Conservation (phyloP, 2,888 invertebrate species). For the Zhuqinia jingwanae region DNA sequence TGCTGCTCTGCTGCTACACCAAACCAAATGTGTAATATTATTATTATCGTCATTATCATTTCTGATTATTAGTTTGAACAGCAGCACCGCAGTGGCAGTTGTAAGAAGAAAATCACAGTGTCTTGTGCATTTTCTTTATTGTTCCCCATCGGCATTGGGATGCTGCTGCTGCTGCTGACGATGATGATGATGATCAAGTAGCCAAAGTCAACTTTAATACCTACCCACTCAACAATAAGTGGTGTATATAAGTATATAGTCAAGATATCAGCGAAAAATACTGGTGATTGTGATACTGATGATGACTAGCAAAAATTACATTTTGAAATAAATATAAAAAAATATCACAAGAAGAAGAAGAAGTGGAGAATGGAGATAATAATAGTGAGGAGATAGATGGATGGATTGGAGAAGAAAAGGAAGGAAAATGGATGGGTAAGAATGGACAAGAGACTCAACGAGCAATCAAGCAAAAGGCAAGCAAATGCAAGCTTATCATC, state of each 20-base stretch:
- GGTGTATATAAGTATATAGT: constrained; percentile 20
- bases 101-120: constrained; percentile 46
- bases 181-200: constrained; percentile 13
- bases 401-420: constrained; percentile 36
- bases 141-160: constrained; percentile 15
- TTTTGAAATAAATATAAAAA: constrained; percentile 33
- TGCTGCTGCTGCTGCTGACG: neutral
- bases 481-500: constrained; percentile 64
- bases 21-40: constrained; percentile 13
- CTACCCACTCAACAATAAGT: neutral
- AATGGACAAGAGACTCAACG: constrained; percentile 73
- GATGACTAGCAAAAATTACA: constrained; percentile 72
- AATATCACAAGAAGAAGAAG: constrained; percentile 47
- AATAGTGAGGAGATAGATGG: constrained; percentile 54
- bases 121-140: constrained; percentile 44
- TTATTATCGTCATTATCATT: constrained; percentile 46
- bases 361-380: too few species aligned
- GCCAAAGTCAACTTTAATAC: constrained; percentile 37
- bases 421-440: constrained; percentile 47
- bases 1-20: neutral
- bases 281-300: constrained; percentile 28
- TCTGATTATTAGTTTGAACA: constrained; percentile 53
- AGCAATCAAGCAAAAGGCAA: constrained; percentile 73
- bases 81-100: constrained; percentile 33
- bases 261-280: constrained; percentile 33